These are phyloP conservation scores for Phycodurus eques DNA, from an alignment of 2,113 vertebrate genomes.

Conservation along the genomic window DNA sequence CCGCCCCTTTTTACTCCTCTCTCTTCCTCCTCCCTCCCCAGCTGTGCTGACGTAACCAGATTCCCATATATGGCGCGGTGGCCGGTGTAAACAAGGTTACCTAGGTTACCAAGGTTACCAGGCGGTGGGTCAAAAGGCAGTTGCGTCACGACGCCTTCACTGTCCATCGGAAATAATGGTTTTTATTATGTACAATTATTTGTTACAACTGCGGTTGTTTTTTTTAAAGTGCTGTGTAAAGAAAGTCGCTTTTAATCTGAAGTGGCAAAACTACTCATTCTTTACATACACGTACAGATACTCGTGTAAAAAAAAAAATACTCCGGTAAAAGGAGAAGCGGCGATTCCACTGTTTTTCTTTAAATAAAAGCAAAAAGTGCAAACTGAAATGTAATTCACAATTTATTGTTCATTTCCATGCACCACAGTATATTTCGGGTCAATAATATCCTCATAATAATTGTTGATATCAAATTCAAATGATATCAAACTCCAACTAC, in stretches of 20 bases:
- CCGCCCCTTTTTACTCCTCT: not conserved
- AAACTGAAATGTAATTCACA: no score
- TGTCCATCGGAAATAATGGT: not conserved
- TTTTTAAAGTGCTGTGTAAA: not conserved
- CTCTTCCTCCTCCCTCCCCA: not conserved
- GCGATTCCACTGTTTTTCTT: no score
- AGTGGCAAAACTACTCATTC: not conserved
- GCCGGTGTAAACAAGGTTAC: conserved; percentile 56
- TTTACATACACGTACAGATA: not conserved
- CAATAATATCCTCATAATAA: not conserved
- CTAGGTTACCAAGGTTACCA: conserved; percentile 9
- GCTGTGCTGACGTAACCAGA: conserved; percentile 49
- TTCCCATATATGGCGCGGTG: conserved; percentile 68
- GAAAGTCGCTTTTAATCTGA: not conserved
- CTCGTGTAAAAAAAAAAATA: not conserved
- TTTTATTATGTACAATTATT: not conserved
- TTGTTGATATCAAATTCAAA: not conserved
- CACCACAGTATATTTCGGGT: not conserved
- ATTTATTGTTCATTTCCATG: no score
- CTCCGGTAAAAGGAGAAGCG: no score
- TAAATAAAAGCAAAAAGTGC: no score
- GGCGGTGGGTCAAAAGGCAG: conserved; percentile 50
- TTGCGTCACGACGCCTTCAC: conserved; percentile 17
- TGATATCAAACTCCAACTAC: no score
- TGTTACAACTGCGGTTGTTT: not conserved